Evolutionary conservation across 2,888 invertebrate species (phyloP).

Genomic region (Netelia inedita): DNA sequence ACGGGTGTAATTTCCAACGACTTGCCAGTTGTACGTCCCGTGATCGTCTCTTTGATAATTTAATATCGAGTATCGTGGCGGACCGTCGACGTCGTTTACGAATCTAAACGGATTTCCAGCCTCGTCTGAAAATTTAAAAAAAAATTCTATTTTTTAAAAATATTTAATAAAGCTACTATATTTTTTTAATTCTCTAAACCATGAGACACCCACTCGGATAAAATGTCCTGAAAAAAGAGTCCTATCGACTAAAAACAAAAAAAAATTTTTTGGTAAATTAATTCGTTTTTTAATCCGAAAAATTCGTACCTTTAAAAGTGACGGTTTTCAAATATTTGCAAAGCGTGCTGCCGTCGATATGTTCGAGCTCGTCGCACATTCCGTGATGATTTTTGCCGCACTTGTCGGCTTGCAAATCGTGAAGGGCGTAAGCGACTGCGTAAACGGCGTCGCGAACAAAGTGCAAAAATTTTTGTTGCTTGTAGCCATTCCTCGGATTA

Average conservation of each 20-base stretch:
- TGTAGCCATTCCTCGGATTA: constrained; percentile 77
- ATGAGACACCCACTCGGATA: too few relatives aligned
- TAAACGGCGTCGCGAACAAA: constrained; percentile 87
- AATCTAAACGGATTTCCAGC: constrained; percentile 85
- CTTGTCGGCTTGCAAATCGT: constrained; percentile 83
- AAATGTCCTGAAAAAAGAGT: too few relatives aligned
- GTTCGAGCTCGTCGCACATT: constrained; percentile 83
- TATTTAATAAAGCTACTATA: neutral
- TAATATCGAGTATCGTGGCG: constrained; percentile 86
- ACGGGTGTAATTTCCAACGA: constrained; percentile 86
- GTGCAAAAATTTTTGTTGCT: constrained; percentile 85
- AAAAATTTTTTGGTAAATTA: too few relatives aligned
- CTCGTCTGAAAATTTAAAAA: constrained; percentile 83
- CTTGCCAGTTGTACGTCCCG: constrained; percentile 84
- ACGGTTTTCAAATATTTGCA: constrained; percentile 85
- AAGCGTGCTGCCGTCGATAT: constrained; percentile 84
- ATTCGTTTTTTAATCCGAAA: neutral
- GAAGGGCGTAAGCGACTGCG: constrained; percentile 86
- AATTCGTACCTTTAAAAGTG: constrained; percentile 85
- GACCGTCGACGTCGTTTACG: constrained; percentile 85
- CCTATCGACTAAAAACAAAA: too few relatives aligned
- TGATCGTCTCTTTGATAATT: constrained; percentile 84
- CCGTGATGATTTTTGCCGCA: constrained; percentile 82
- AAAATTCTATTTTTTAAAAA: neutral
- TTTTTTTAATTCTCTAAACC: neutral